Evolutionary conservation across 1,140 invertebrate species (phyloP).

Genomic region (Ganaspis sp.): DNA sequence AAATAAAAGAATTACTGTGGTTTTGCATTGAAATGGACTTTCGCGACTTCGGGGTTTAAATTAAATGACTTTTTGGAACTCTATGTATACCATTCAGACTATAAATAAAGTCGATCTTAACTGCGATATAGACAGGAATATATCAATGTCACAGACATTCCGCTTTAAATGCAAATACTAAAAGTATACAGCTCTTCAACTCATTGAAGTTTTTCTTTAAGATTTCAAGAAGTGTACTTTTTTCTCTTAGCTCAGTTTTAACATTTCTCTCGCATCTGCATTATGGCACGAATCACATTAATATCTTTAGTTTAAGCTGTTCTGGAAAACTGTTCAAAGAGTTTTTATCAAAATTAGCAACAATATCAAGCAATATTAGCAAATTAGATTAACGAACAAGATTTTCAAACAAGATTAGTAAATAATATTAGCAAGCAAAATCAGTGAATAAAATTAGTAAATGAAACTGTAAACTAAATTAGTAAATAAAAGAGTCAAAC

Average conservation of each 20-base stretch:
- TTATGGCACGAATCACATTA: too few species aligned
- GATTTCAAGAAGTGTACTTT: background rate
- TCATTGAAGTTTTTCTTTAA: background rate
- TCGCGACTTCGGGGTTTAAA: conserved; percentile 46
- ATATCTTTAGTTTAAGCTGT: too few species aligned
- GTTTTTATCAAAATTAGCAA: too few species aligned
- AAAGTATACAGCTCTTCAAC: background rate
- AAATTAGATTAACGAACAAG: too few species aligned
- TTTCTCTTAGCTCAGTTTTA: background rate
- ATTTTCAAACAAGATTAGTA: too few species aligned
- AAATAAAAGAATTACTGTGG: conserved; percentile 37
- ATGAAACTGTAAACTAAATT: too few species aligned
- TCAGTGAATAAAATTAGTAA: too few species aligned
- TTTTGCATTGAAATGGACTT: conserved; percentile 62
- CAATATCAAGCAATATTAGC: too few species aligned
- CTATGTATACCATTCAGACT: conserved; percentile 45
- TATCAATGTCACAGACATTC: conserved; percentile 62
- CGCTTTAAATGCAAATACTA: conserved; percentile 73
- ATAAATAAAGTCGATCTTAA: conserved; percentile 68
- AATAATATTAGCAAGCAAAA: too few species aligned
- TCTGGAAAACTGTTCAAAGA: too few species aligned
- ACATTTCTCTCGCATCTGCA: too few species aligned
- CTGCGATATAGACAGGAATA: conserved; percentile 66
- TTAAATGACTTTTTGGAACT: conserved; percentile 57
- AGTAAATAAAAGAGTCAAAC: too few species aligned